Conservation (phyloP, 2,888 invertebrate species). For the Scaptomyza polygonia region DNA sequence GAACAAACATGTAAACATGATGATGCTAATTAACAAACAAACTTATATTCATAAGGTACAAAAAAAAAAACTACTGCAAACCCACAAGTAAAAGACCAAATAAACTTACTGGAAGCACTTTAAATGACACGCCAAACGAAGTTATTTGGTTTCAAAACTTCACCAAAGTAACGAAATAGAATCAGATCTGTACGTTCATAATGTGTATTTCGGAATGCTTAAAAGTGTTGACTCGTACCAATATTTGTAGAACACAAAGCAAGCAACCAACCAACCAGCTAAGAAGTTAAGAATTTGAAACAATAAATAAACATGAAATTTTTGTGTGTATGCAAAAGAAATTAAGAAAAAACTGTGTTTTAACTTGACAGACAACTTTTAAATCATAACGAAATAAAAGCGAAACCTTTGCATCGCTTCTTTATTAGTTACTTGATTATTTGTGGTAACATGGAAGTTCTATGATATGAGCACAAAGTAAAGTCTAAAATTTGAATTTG, state of each 20-base stretch:
- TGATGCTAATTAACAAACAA: conserved; percentile 24
- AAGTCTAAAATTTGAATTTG: not conserved
- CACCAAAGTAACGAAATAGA: conserved; percentile 35
- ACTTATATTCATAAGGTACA: conserved; percentile 41
- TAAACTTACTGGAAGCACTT: conserved; percentile 40
- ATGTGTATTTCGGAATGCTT: conserved; percentile 38
- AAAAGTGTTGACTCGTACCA: conserved; percentile 24
- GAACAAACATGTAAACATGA: conserved; percentile 24
- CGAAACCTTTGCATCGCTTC: no score
- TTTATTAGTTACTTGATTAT: no score
- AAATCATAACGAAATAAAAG: not conserved
- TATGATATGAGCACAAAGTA: no score
- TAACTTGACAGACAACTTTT: not conserved
- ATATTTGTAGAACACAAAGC: conserved; percentile 32
- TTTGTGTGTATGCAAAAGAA: conserved; percentile 72
- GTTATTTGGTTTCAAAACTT: conserved; percentile 73
- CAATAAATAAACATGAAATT: conserved; percentile 67
- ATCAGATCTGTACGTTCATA: conserved; percentile 36
- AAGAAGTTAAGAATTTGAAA: conserved; percentile 56
- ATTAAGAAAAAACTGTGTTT: conserved; percentile 12
- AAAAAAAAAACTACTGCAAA: conserved; percentile 42
- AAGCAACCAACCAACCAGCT: conserved; percentile 43
- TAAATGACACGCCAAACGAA: conserved; percentile 60
- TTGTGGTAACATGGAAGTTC: no score
- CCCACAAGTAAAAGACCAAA: conserved; percentile 47